Percentiles rank a stretch among this genome's conserved stretches.
Conservation (phyloP, 1,140 invertebrate species). For the Leptestheria dahalacensis region DNA sequence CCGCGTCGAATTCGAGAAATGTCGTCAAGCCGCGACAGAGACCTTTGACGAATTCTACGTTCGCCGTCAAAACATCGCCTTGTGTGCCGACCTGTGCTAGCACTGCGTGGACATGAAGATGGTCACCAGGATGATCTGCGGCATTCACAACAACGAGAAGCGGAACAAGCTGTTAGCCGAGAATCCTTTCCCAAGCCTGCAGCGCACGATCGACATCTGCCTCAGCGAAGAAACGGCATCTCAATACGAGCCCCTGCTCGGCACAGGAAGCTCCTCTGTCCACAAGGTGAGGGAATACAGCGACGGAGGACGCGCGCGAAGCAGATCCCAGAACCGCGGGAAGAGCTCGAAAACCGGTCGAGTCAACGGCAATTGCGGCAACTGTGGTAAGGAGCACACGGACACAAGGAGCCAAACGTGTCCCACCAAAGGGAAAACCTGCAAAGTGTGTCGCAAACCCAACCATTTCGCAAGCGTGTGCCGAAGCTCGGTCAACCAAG, state of each 20-base stretch:
- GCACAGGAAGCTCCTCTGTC: background rate
- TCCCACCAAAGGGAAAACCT: background rate
- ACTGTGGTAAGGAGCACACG: too few relatives aligned
- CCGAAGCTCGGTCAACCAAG: background rate
- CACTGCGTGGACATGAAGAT: too few relatives aligned
- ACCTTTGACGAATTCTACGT: too few relatives aligned
- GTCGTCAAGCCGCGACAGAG: too few relatives aligned
- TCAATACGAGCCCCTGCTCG: constrained; percentile 13
- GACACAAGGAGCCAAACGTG: background rate
- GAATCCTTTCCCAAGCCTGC: constrained; percentile 7
- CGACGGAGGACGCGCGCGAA: background rate
- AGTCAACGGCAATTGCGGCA: constrained; percentile 1
- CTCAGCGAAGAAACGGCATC: constrained; percentile 7
- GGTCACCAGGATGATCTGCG: too few relatives aligned
- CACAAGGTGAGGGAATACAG: background rate
- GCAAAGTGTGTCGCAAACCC: background rate
- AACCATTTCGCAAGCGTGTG: background rate
- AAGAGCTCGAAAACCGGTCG: background rate
- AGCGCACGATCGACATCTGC: too few relatives aligned
- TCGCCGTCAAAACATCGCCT: too few relatives aligned
- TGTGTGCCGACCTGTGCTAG: too few relatives aligned
- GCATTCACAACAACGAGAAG: constrained; percentile 10
- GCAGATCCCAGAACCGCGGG: background rate
- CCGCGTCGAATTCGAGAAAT: too few relatives aligned
- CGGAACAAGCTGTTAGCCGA: background rate